These are phyloP conservation scores for Gastracanthus pulcherrimus DNA, from an alignment of 2,888 invertebrate species.

Conservation along the genomic window DNA sequence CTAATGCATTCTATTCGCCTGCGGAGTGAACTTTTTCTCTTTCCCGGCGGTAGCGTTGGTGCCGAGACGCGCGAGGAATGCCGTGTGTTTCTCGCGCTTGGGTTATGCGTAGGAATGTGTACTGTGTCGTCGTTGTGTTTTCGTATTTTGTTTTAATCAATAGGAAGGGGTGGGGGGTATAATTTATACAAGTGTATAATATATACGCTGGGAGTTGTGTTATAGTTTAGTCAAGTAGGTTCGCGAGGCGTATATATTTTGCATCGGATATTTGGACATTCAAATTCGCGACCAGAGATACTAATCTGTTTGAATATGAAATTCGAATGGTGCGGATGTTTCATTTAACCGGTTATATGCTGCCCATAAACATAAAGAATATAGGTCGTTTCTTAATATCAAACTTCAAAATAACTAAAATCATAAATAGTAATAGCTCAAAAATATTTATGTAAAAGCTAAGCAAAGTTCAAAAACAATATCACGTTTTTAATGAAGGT, in stretches of 20 bases:
- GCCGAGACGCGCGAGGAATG: too few species aligned
- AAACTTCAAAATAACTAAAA: background rate
- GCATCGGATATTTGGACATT: slow-evolving; percentile 26
- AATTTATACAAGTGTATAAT: too few species aligned
- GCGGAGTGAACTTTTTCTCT: slow-evolving; percentile 2
- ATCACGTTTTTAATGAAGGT: too few species aligned
- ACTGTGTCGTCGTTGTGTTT: too few species aligned
- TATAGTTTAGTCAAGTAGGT: slow-evolving; percentile 33
- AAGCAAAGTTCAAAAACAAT: too few species aligned
- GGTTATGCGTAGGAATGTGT: too few species aligned
- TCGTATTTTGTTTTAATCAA: too few species aligned
- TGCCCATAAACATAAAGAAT: background rate
- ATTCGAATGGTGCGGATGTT: slow-evolving; percentile 33
- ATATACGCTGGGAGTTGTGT: background rate
- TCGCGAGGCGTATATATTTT: slow-evolving; percentile 22
- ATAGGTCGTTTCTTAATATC: background rate
- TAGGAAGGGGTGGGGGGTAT: too few species aligned
- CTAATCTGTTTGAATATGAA: slow-evolving; percentile 36
- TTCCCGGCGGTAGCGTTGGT: background rate
- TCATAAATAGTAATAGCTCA: too few species aligned
- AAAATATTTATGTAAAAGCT: too few species aligned
- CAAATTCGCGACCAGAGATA: slow-evolving; percentile 16
- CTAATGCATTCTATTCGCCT: slow-evolving; percentile 12
- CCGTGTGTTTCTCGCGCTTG: too few species aligned
- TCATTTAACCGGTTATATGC: slow-evolving; percentile 38